Base-by-base conservation (phyloP, 2,888 invertebrate genomes). In the Andrena haemorrhoa region DNA sequence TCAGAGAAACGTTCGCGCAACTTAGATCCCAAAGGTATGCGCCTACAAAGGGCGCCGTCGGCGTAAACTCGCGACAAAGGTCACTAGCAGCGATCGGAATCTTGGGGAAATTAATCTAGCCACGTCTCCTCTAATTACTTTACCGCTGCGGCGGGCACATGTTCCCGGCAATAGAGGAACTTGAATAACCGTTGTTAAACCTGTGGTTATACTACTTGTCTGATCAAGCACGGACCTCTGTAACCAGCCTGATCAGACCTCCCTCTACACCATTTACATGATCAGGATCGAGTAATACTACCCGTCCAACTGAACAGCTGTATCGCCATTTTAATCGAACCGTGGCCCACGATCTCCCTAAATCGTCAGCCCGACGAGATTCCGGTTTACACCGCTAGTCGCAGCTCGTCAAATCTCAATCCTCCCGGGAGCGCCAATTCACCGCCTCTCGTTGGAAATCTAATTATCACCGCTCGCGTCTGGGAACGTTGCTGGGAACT, bases 21-120 rank as follows among this genome's bases (percentile, higher is more conserved):
- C 74, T 82, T 74, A 53, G 74, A 66, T 47, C 23, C 53, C 49
- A 63, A 51, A 29, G 49, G 68, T 33, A 41, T 16, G 51, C 51
- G 51, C 20, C 63, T 20, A 70, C 81, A 82, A 81, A 79, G 79
- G 65, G 29, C 23, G 16, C 41, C 23, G n/a, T 10, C 66, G 41
- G 74, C 61, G 56, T 47, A 61, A 68, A 33, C 56, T 47, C 79
- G 69, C 58, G 81, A 79, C 81, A 82, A 82, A 82, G 82, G 82
- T 82, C 71, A 76, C 76, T 51, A 63, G 73, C 81, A 81, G 72
- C 63, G 81, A 75, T 68, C 69, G 72, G 75, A 81, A 82, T 82
- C 80, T 79, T 63, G 69, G 41, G 60, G 70, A 80, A 79, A 82
- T 82, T 82, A 82, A 82, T 82, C 66, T 74, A 75, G 65, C 65